phyloP scores from a whole-genome alignment of 2,113 vertebrate genomes.

The Climacteris rufus region DNA sequence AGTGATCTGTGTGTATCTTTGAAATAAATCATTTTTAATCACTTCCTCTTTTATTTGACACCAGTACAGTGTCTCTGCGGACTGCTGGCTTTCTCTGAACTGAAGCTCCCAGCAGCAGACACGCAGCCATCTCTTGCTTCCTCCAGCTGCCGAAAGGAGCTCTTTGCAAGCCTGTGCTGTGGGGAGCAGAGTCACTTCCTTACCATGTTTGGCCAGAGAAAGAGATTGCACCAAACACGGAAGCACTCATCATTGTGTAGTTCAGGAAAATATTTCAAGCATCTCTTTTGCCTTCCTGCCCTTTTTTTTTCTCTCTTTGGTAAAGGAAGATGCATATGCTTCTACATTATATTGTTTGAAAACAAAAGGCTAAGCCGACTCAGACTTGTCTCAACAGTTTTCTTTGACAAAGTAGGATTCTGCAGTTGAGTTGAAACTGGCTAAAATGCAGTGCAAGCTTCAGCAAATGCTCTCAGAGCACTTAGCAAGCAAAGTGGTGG shows the following conservation, averaged over 20 bases:
- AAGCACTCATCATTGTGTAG: conserved; percentile 20
- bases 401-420: background rate
- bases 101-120: background rate
- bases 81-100: conserved; percentile 10
- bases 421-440: background rate
- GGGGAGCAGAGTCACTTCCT: conserved; percentile 67
- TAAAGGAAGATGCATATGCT: background rate
- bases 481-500: background rate
- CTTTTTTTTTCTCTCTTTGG: background rate
- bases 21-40: background rate
- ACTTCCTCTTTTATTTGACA: background rate
- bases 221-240: conserved; percentile 24
- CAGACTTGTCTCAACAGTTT: background rate
- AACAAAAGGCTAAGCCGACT: background rate
- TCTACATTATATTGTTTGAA: background rate
- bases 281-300: conserved; percentile 26
- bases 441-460: background rate
- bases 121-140: conserved; percentile 37
- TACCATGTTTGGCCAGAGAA: conserved; percentile 66
- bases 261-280: conserved; percentile 30
- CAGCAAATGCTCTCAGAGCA: background rate
- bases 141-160: conserved; percentile 48
- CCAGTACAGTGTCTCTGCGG: background rate
- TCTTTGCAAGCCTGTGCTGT: conserved; percentile 32
- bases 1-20: background rate